Evolutionary conservation across 2,797 vertebrate species (phyloP).

Genomic region (Diceros bicornis): DNA sequence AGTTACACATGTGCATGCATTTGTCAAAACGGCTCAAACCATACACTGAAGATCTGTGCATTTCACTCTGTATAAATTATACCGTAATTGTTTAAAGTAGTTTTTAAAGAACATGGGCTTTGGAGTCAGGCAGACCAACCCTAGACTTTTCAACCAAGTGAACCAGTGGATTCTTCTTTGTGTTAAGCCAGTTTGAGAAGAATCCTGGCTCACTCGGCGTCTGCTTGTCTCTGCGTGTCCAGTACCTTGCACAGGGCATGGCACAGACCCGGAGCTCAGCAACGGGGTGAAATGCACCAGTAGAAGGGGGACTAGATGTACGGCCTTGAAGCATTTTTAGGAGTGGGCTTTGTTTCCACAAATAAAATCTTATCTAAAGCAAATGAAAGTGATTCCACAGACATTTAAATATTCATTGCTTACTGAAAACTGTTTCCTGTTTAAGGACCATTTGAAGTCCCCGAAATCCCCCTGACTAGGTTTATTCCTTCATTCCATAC

Average conservation of each 20-base stretch:
- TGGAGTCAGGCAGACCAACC: neutral
- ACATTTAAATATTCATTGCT: neutral
- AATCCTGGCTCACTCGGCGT: neutral
- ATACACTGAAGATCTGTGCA: neutral
- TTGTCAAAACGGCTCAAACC: neutral
- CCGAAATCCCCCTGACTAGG: neutral
- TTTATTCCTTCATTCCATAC: neutral
- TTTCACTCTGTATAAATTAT: neutral
- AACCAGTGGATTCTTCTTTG: neutral
- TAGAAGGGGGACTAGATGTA: fast-evolving
- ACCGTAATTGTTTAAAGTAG: neutral
- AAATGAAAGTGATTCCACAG: neutral
- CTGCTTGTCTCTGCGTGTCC: fast-evolving
- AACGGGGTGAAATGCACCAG: neutral
- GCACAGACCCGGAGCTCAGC: fast-evolving
- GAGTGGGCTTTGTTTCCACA: neutral
- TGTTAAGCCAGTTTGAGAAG: neutral
- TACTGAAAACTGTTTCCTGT: neutral
- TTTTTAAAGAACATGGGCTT: neutral
- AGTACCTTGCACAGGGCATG: neutral
- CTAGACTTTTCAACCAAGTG: neutral
- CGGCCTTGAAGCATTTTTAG: neutral
- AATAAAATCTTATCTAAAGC: neutral
- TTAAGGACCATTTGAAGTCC: neutral
- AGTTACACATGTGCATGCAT: fast-evolving